Conservation (phyloP, 2,113 vertebrate genomes). For the Eurystomus gularis region DNA sequence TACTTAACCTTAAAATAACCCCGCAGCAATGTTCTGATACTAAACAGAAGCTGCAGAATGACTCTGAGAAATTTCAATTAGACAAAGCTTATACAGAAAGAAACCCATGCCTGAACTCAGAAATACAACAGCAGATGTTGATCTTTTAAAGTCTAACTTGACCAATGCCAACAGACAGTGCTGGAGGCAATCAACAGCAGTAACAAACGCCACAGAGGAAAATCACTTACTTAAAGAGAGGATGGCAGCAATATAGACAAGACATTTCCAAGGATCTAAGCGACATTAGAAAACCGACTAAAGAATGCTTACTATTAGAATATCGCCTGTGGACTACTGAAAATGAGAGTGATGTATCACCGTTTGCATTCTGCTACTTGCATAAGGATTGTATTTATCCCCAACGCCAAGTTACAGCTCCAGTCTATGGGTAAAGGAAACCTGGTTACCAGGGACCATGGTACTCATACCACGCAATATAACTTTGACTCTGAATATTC, state of each 20-base stretch:
- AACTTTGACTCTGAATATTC: constrained; percentile 14
- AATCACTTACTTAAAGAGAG: constrained; percentile 67
- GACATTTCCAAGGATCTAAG: constrained; percentile 41
- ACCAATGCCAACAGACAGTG: constrained; percentile 41
- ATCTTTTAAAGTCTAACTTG: constrained; percentile 50
- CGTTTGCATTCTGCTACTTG: constrained; percentile 62
- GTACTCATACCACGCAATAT: neutral
- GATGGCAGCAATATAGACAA: constrained; percentile 53
- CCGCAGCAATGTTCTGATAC: constrained; percentile 25
- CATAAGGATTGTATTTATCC: constrained; percentile 53
- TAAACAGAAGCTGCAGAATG: constrained; percentile 42
- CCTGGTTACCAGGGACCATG: neutral
- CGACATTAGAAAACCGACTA: constrained; percentile 29
- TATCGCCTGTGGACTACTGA: constrained; percentile 58
- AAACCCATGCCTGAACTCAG: constrained; percentile 52
- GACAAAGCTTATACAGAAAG: constrained; percentile 13
- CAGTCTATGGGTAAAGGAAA: neutral
- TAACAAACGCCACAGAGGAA: constrained; percentile 55
- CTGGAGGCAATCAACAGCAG: constrained; percentile 42
- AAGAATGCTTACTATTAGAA: constrained; percentile 55
- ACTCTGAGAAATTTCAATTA: constrained; percentile 9
- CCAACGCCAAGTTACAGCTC: neutral
- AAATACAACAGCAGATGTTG: constrained; percentile 53
- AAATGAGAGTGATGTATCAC: constrained; percentile 63
- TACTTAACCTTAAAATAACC: constrained; percentile 33